Base-by-base conservation (phyloP, 1,140 invertebrate species). In the Drepana arcuata region DNA sequence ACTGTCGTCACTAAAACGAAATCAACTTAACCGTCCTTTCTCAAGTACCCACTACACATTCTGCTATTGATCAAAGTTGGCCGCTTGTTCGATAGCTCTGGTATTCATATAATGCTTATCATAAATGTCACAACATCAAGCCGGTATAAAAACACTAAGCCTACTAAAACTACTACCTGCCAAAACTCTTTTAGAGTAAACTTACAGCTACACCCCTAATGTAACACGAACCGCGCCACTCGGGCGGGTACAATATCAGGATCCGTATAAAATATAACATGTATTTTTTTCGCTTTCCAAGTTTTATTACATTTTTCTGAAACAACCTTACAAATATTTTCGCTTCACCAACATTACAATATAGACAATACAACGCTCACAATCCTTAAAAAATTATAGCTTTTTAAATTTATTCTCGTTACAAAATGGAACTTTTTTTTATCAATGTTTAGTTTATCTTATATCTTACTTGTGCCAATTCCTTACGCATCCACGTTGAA, bases 121-220 rank as follows among this genome's bases (percentile, higher is more conserved):
- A 72, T 78, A 77, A 83, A 80, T 83, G 74, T 84, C 81, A 84
- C 83, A 84, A 84, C 83, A 84, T 83, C 83, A 84, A 84, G 83
- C 83, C 71, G 62, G 83, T 84, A 84, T 84, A 84, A 84, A 83
- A 84, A 83, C 81, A 84, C 80, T 84, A 84, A 84, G 83, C 83
- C 77, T 84, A 84, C 74, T 80, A 82, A 74, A 78, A 65, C 75
- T 82, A 84, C 81, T 84, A 84, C 75, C 72, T 84, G 79, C 80
- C 73, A 81, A 82, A 77, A 74, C 83, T 84, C 83, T 85, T 84
- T 83, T 73, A 70, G 82, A 85, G 83, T 84, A 70, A 77, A 80
- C 83, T 84, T 84, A 84, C 70, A 63, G 40, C 83, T 84, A 84
- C 34, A 44, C 74, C 82, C 74, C 75, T 80, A 80, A 83, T 78